Evolutionary conservation across 1,140 invertebrate species (phyloP).

Genomic region (Brachionus calyciflorus): DNA sequence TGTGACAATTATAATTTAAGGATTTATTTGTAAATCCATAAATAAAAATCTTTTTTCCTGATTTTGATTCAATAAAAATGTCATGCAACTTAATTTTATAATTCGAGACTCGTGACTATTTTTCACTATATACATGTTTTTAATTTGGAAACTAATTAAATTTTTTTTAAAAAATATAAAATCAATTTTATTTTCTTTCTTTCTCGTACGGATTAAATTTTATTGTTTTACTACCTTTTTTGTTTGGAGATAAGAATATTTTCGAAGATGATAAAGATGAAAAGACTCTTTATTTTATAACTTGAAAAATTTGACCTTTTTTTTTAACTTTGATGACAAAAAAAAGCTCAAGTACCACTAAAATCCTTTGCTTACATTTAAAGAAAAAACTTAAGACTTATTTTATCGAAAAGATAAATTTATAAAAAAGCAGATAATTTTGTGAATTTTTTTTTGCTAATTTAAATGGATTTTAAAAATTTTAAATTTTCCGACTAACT

Average conservation of each 20-base stretch:
- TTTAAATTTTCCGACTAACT: background rate
- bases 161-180: background rate
- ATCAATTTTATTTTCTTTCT: constrained; percentile 1
- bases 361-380: too few species aligned
- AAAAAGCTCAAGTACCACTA: too few species aligned
- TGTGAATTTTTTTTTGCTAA: background rate
- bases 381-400: too few species aligned
- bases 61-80: constrained; percentile 4
- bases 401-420: too few species aligned
- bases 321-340: too few species aligned
- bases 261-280: constrained; percentile 22
- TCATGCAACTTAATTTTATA: background rate
- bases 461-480: background rate
- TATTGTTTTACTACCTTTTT: constrained; percentile 31
- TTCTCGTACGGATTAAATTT: too few species aligned
- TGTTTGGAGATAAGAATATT: background rate
- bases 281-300: constrained; percentile 1
- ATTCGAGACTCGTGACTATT: constrained; percentile 16
- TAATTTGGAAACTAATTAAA: constrained; percentile 21
- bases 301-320: constrained; percentile 16
- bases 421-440: background rate
- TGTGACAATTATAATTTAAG: background rate
- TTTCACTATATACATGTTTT: too few species aligned
- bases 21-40: background rate
- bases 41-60: background rate